These are phyloP conservation scores for Pelochelys cantorii DNA, from an alignment of 2,797 vertebrate species.

Conservation along the genomic window DNA sequence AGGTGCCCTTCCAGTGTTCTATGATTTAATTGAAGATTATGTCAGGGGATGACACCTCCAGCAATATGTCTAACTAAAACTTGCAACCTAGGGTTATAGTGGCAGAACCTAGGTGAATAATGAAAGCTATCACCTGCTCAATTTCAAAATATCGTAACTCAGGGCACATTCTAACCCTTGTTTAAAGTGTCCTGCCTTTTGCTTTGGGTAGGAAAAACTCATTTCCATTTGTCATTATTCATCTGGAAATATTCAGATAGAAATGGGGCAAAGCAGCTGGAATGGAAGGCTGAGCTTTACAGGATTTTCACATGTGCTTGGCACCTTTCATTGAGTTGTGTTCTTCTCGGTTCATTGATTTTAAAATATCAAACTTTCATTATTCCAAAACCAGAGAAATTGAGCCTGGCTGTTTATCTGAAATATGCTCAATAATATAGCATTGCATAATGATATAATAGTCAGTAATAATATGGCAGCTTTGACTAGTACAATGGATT, in stretches of 20 bases:
- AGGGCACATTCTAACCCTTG: not conserved
- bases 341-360: not conserved
- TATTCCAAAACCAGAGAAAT: not conserved
- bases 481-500: not conserved
- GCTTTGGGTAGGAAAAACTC: not conserved
- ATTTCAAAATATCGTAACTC: not conserved
- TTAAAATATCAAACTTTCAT: not conserved
- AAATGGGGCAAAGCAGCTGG: not conserved
- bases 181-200: not conserved
- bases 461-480: not conserved
- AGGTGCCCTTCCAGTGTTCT: no score
- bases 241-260: not conserved
- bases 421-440: not conserved
- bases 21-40: no score
- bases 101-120: not conserved
- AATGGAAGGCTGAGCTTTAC: not conserved
- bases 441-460: not conserved
- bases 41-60: no score
- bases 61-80: no score
- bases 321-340: rapidly evolving
- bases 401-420: not conserved
- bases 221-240: not conserved
- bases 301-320: not conserved
- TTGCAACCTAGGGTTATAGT: not conserved
- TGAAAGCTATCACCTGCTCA: not conserved